Percentiles rank a stretch among this genome's conserved stretches.
Evolutionary conservation across 1,140 invertebrate genomes (phyloP).

Genomic region (Calliphora vicina): DNA sequence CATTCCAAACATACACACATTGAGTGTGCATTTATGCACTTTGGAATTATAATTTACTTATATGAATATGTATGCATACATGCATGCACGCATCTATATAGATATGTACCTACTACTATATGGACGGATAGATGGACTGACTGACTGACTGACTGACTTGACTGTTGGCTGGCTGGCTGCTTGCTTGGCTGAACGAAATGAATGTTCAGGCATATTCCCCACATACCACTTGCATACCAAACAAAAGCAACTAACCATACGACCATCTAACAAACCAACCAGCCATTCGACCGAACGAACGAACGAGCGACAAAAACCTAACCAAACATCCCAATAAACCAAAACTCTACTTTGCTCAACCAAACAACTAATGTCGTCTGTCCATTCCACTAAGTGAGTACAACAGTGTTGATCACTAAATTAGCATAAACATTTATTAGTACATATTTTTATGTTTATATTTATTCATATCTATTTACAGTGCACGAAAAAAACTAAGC

Average conservation of each 20-base stretch:
- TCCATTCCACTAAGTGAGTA: neutral
- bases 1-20: conserved; percentile 10
- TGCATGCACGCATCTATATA: neutral
- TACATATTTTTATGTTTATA: no score
- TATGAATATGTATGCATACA: neutral
- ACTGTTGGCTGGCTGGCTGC: neutral
- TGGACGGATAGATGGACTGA: neutral
- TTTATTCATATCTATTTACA: no score
- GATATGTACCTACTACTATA: neutral
- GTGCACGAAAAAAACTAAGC: no score
- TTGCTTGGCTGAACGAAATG: neutral
- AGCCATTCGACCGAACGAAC: neutral
- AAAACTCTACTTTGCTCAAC: neutral
- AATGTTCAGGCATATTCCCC: neutral
- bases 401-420: neutral
- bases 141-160: neutral
- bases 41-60: conserved; percentile 31
- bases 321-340: neutral
- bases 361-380: neutral
- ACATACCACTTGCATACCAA: conserved; percentile 8
- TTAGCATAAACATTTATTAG: no score
- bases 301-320: neutral
- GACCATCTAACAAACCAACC: neutral
- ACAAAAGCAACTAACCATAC: neutral
- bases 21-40: conserved; percentile 28